Conservation (phyloP, 2,113 vertebrate species). For the Furnarius figulus region DNA sequence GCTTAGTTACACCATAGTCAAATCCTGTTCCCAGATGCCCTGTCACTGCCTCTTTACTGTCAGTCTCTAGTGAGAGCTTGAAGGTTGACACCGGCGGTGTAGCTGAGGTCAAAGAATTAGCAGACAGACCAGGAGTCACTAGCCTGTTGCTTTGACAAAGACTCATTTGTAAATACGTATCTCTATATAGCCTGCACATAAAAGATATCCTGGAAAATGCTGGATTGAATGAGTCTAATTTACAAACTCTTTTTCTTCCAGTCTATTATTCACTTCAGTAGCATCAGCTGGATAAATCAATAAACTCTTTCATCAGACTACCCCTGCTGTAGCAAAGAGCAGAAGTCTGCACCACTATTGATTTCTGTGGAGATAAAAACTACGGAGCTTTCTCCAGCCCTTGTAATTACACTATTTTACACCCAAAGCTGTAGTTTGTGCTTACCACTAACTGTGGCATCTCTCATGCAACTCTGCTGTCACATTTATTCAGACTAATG, state of each 20-base stretch:
- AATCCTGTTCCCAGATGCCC: not conserved
- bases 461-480: conserved; percentile 54
- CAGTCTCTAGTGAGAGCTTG: not conserved
- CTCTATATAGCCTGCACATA: not conserved
- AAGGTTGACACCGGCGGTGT: not conserved
- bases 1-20: not conserved
- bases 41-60: not conserved
- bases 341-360: conserved; percentile 51
- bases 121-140: not conserved
- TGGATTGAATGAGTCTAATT: conserved; percentile 52
- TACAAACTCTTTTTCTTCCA: conserved; percentile 49
- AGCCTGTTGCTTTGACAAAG: conserved; percentile 25
- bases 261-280: conserved; percentile 61
- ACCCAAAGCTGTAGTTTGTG: conserved; percentile 61
- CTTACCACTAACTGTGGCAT: conserved; percentile 57
- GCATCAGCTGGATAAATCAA: conserved; percentile 67
- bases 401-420: conserved; percentile 74
- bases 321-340: conserved; percentile 50
- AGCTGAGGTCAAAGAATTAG: not conserved
- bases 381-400: conserved; percentile 39
- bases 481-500: conserved; percentile 64
- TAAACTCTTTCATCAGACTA: conserved; percentile 59
- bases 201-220: not conserved
- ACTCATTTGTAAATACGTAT: not conserved
- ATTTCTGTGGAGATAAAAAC: conserved; percentile 73